Evolutionary conservation across 92 coral and sea anemone species (phyloP).

Genomic region (Zoanthus sansibaricus): DNA sequence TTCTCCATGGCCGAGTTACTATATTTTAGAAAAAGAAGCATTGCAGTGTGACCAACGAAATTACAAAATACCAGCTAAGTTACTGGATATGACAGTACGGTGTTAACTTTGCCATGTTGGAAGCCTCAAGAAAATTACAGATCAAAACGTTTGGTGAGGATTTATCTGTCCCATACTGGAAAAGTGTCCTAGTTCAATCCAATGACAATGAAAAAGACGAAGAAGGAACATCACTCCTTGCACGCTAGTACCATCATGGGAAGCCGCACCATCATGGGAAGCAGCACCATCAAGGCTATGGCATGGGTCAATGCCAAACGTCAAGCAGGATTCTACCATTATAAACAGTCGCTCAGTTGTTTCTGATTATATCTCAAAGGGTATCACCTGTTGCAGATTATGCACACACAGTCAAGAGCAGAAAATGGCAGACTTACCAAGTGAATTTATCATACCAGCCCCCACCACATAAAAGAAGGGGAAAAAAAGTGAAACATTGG

Average conservation of each 20-base stretch:
- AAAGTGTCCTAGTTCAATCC: too few species aligned
- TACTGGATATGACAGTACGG: conserved; percentile 15
- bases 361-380: not conserved
- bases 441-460: conserved; percentile 16
- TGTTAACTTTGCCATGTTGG: conserved; percentile 8
- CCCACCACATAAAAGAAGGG: conserved; percentile 37
- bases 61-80: conserved; percentile 3
- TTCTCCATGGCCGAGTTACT: conserved; percentile 19
- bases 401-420: not conserved
- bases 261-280: conserved; percentile 32
- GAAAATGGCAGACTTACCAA: conserved; percentile 18
- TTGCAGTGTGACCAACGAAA: conserved; percentile 12
- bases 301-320: conserved; percentile 4
- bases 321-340: conserved; percentile 24
- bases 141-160: too few species aligned
- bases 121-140: too few species aligned
- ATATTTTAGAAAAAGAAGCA: conserved; percentile 11
- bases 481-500: conserved; percentile 24
- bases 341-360: conserved; percentile 17
- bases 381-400: conserved; percentile 11
- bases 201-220: too few species aligned
- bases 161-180: too few species aligned
- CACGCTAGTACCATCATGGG: too few species aligned
- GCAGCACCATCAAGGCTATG: conserved; percentile 38
- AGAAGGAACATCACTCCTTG: conserved; percentile 11